Base-by-base conservation (phyloP, 2,797 vertebrate species). In the Sebastes itinus region DNA sequence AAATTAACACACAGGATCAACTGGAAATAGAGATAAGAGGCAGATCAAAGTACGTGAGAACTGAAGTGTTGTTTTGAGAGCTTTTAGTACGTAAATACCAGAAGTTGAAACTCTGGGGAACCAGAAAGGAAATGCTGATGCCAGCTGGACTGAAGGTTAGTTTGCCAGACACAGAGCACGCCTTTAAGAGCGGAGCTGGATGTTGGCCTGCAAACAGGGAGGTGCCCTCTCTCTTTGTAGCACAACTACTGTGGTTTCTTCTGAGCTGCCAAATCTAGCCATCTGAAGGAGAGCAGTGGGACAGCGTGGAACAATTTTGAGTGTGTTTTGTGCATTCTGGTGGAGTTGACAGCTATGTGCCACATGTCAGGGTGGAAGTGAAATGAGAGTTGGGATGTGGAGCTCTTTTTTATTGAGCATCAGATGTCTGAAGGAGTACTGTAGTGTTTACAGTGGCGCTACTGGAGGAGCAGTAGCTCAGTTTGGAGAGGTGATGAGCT, bases 201-300 rank as follows among this genome's bases (percentile, higher is more conserved):
- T 58, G 35, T 8, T 10, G n/a, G 58, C 69, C 78, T 56, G 42
- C 52, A 49, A 72, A 81, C 81, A 73, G 70, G 68, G 75, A 72
- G 69, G 71, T 33, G 78, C 72, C 46, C 82, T 13, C 83, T 70
- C 62, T 71, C 30, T 72, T 46, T 82, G 60, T 23, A 74, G 64
- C 61, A 32, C 69, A 60, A 77, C 35, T 4, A 7, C 68, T 81
- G 75, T 67, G 54, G 66, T 60, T 77, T 70, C n/a, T 68, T 71
- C 63, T 42, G 27, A 62, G 70, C 61, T 59, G 63, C 72, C 59
- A 77, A 55, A 68, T 20, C 11, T 32, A 82, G 70, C 55, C 68
- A 33, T 60, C 3, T 14, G 25, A 33, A 62, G 22, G 61, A 78
- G 33, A 54, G 69, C 32, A 14, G 70, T 14, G 11, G 35, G 49